Conservation (phyloP, 2,888 invertebrate genomes). For the Phengaris arion region DNA sequence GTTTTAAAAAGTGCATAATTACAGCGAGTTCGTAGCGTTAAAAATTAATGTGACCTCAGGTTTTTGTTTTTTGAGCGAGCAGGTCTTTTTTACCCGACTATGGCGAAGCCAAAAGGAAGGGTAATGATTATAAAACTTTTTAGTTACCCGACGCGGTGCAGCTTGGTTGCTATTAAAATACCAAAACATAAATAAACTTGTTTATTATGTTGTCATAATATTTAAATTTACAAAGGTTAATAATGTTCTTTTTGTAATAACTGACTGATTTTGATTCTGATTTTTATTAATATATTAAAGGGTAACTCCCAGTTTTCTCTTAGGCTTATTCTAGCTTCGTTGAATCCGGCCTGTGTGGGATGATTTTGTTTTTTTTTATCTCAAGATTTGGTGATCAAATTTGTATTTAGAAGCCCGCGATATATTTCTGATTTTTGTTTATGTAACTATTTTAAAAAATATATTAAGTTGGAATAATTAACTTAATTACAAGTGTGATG, state of each 20-base stretch:
- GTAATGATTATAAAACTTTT: neutral
- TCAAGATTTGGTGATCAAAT: too few species aligned
- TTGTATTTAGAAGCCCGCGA: too few species aligned
- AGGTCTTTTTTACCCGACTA: neutral
- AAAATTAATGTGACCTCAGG: conserved; percentile 9
- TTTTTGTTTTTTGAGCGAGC: neutral
- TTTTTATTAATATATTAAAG: too few species aligned
- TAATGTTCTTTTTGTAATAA: neutral
- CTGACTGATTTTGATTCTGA: too few species aligned
- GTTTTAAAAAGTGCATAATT: conserved; percentile 13
- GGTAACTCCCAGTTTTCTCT: too few species aligned
- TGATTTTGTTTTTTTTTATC: too few species aligned
- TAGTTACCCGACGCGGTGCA: neutral
- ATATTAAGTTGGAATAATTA: neutral
- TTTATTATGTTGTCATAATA: neutral
- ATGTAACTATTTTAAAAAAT: too few species aligned
- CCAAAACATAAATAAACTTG: neutral
- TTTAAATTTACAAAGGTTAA: neutral
- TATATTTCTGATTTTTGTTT: too few species aligned
- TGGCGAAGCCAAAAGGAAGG: too few species aligned
- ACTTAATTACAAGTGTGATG: neutral
- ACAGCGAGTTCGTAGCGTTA: conserved; percentile 12
- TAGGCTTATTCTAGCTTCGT: too few species aligned
- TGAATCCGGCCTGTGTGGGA: too few species aligned
- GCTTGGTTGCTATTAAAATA: neutral